These are phyloP conservation scores for Stenodera caucasica DNA, from an alignment of 2,888 invertebrate species.

Conservation along the genomic window DNA sequence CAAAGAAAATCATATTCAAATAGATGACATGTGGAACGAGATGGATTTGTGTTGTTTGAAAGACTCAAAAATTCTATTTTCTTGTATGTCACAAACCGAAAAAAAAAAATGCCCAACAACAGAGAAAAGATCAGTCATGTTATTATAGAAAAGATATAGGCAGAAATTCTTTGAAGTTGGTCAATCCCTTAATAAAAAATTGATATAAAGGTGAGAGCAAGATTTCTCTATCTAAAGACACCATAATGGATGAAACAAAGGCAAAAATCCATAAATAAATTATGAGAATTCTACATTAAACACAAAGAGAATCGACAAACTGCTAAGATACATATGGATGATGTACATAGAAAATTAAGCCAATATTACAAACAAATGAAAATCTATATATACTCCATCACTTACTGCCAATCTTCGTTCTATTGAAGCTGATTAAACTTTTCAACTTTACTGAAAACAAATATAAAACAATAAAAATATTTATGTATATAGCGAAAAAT, in stretches of 20 bases:
- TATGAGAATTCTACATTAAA: conserved; percentile 20
- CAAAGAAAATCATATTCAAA: too few relatives aligned
- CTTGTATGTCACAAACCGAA: background rate
- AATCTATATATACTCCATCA: background rate
- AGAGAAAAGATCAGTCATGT: background rate
- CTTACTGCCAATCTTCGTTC: background rate
- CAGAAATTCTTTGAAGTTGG: conserved; percentile 23
- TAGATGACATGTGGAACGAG: too few relatives aligned
- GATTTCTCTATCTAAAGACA: conserved; percentile 24
- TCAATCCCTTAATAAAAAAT: conserved; percentile 30
- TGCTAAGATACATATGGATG: conserved; percentile 6
- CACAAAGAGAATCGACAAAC: conserved; percentile 22
- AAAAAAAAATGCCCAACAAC: too few relatives aligned
- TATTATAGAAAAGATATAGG: conserved; percentile 22
- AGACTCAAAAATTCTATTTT: background rate
- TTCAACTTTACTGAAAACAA: conserved; percentile 29
- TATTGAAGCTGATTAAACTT: conserved; percentile 22
- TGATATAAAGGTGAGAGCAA: conserved; percentile 30
- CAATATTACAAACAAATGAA: too few relatives aligned
- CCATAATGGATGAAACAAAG: conserved; percentile 25
- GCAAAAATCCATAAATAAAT: conserved; percentile 27
- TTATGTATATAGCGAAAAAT: too few relatives aligned
- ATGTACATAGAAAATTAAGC: background rate
- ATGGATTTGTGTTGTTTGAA: background rate
- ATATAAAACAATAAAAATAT: conserved; percentile 22